Evolutionary conservation across 2,888 invertebrate species (phyloP).

Genomic region (Melitaea athalia): DNA sequence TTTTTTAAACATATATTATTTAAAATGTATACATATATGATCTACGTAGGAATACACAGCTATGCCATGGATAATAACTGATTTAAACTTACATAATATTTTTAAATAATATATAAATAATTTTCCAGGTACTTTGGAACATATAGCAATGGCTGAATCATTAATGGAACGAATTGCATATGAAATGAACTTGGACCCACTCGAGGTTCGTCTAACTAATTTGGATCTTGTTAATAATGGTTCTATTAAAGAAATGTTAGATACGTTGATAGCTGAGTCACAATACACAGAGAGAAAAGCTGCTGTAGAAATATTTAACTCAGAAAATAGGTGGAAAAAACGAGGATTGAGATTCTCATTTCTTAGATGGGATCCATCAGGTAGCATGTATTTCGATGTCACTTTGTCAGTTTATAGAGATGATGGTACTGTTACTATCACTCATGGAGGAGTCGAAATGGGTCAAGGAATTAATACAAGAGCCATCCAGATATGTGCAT

Average conservation of each 20-base stretch:
- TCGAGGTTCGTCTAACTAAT: constrained; percentile 71
- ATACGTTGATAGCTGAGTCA: constrained; percentile 64
- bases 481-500: constrained; percentile 85
- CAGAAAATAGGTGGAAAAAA: constrained; percentile 89
- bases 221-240: constrained; percentile 68
- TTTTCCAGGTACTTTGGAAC: constrained; percentile 83
- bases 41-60: too few relatives aligned
- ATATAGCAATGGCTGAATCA: constrained; percentile 82
- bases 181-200: constrained; percentile 80
- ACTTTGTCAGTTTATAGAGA: constrained; percentile 86
- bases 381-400: constrained; percentile 77
- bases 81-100: too few relatives aligned
- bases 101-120: neutral
- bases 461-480: constrained; percentile 91
- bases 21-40: neutral
- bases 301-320: constrained; percentile 82
- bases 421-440: constrained; percentile 87
- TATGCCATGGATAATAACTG: too few relatives aligned
- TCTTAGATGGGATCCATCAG: constrained; percentile 84
- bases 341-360: constrained; percentile 86
- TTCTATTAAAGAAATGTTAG: constrained; percentile 62
- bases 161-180: constrained; percentile 86
- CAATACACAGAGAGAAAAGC: constrained; percentile 74
- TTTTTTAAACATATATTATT: too few relatives aligned
- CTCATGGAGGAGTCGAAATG: constrained; percentile 88